Base-by-base conservation (phyloP, 2,113 vertebrate species). In the Clarias batrachus region DNA sequence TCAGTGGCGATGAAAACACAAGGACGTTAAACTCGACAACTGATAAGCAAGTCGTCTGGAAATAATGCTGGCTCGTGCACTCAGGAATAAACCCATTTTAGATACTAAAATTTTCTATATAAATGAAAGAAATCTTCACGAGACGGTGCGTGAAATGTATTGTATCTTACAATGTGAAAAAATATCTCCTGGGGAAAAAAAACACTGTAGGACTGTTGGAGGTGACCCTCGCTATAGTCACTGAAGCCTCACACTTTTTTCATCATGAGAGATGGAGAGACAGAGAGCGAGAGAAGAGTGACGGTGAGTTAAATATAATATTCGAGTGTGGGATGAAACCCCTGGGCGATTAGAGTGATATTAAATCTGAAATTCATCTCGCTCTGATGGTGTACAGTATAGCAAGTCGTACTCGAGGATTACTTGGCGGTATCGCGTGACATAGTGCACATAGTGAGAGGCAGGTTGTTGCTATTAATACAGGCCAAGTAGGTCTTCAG, bases 401-500 rank as follows among this genome's bases (percentile, higher is more conserved):
- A 74, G 25, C 11, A 57, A 14, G 37, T 13, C 30, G 56, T 54
- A 73, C 33, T 65, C 4, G 19, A 86, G 85, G 66, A 74, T 81
- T 86, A 68, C 48, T 21, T 41, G 21, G 4, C 68, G n/a, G 30
- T 54, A 70, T 85, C 60, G 52, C 23, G 59, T 79, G 66, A 84
- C 66, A 59, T 25, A 30, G 80, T 54, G 83, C 74, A 86, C 81
- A 81, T 48, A 84, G 85, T 65, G 88, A 86, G 76, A 86, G 76
- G 76, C 78, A 60, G 59, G 57, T 84, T 73, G 77, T 68, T 76
- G 56, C 88, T 89, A 89, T 87, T 87, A 76, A 87, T 89, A 88
- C n/a, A 83, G 37, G 56, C 81, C 37, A 79, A 84, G 74, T 33
- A 65, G 63, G 63, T 59, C 23, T 86, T 48, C 33, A 84, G 57